Evolutionary conservation across 2,888 invertebrate genomes (phyloP).

Genomic region (Euplagia quadripunctaria): DNA sequence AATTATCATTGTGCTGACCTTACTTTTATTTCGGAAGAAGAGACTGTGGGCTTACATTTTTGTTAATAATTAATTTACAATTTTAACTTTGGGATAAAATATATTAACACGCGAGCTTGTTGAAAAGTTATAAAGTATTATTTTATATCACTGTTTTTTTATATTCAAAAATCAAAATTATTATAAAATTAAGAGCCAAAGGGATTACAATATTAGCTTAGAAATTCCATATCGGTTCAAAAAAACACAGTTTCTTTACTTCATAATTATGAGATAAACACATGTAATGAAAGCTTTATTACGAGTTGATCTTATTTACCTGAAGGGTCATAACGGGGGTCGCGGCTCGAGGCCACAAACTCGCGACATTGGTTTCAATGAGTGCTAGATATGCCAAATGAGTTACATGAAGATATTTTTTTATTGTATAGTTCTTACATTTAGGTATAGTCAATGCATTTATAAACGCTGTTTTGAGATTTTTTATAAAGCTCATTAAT

Average conservation of each 20-base stretch:
- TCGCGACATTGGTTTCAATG: conserved; percentile 17
- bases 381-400: conserved; percentile 60
- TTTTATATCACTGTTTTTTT: not conserved
- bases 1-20: not conserved
- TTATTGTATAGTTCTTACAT: conserved; percentile 51
- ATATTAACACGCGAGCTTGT: not conserved
- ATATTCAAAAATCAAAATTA: not conserved
- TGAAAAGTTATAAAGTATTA: conserved; percentile 8
- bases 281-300: conserved; percentile 46
- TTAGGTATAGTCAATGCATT: conserved; percentile 44
- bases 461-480: conserved; percentile 41
- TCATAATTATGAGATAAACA: conserved; percentile 20
- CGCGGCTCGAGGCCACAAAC: conserved; percentile 20
- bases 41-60: conserved; percentile 17
- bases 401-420: conserved; percentile 55
- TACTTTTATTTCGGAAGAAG: conserved; percentile 3
- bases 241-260: conserved; percentile 16
- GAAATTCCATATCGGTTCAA: not conserved
- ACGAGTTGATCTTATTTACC: conserved; percentile 32
- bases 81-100: not conserved
- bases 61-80: conserved; percentile 3
- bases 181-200: too few species aligned
- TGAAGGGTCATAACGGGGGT: conserved; percentile 33
- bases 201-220: not conserved
- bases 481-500: conserved; percentile 1